Evolutionary conservation across 1,140 invertebrate species (phyloP).

Genomic region (Anagrus nilaparvatae): DNA sequence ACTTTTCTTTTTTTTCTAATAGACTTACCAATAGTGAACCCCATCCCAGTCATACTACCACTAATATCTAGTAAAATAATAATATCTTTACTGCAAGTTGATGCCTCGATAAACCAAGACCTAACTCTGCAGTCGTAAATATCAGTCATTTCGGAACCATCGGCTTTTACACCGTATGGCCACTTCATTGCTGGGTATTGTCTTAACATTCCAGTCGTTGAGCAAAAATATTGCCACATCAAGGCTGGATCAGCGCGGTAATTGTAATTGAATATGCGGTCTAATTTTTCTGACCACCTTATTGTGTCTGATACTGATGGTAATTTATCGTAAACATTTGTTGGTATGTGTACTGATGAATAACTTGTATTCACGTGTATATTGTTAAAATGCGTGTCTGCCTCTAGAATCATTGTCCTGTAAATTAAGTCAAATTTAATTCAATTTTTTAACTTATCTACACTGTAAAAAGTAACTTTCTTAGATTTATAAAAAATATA

Average conservation of each 20-base stretch:
- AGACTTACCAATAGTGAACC: constrained; percentile 56
- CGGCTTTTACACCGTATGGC: constrained; percentile 26
- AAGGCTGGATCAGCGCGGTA: constrained; percentile 77
- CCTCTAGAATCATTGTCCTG: constrained; percentile 48
- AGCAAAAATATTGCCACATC: constrained; percentile 95
- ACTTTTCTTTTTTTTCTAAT: too few species aligned
- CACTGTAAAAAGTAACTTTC: too few species aligned
- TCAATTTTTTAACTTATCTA: too few species aligned
- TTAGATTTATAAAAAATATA: too few species aligned
- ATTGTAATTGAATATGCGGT: constrained; percentile 77
- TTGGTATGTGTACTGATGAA: constrained; percentile 88
- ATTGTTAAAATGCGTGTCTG: constrained; percentile 75
- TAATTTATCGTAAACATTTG: constrained; percentile 78
- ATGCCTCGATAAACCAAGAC: constrained; percentile 94
- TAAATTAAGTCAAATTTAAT: constrained; percentile 6
- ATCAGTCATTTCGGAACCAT: constrained; percentile 44
- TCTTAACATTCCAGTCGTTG: constrained; percentile 80
- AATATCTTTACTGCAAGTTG: constrained; percentile 94
- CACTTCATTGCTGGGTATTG: constrained; percentile 70
- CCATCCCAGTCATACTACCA: constrained; percentile 93
- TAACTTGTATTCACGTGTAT: constrained; percentile 70
- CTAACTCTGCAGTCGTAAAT: constrained; percentile 77
- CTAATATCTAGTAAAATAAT: constrained; percentile 90
- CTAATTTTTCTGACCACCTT: constrained; percentile 76
- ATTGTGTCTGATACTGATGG: constrained; percentile 60